Percentiles rank a stretch among this genome's conserved stretches.
phyloP scores from a whole-genome alignment of 2,797 vertebrate species.

The Neomorphus geoffroyi region DNA sequence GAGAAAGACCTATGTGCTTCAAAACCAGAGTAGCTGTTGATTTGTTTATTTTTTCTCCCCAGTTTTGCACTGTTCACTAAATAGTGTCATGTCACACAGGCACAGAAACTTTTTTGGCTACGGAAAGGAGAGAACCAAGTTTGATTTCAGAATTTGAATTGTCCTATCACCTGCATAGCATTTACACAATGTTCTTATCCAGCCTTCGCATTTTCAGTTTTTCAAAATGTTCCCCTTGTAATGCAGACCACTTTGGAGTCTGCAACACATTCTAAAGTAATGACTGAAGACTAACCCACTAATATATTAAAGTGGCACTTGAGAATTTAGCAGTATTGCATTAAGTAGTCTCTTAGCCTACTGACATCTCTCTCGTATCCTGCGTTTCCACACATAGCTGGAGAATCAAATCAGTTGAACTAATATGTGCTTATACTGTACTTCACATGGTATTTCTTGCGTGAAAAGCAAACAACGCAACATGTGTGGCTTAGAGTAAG shows the following conservation, averaged over 20 bases:
- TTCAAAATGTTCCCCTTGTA: not conserved
- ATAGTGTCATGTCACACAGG: not conserved
- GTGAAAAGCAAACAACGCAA: not conserved
- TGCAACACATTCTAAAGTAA: not conserved
- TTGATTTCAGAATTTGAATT: not conserved
- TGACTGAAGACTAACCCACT: conserved; percentile 4
- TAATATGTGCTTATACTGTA: not conserved
- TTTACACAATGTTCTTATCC: not conserved
- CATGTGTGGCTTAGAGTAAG: not conserved
- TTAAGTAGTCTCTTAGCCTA: not conserved
- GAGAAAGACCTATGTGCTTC: not conserved
- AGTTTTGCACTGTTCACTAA: not conserved
- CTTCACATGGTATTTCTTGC: not conserved
- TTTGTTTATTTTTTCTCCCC: not conserved
- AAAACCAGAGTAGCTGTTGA: not conserved
- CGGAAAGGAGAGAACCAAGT: not conserved
- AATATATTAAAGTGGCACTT: not conserved
- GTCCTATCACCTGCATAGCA: not conserved
- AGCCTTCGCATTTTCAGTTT: not conserved
- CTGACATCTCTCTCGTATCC: not conserved
- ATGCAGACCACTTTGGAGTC: not conserved
- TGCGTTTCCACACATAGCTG: not conserved
- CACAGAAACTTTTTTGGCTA: not conserved
- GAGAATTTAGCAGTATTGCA: conserved; percentile 24
- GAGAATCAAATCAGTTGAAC: not conserved